phyloP scores from a whole-genome alignment of 2,888 invertebrate species.

The Sphaeridia pumilis region DNA sequence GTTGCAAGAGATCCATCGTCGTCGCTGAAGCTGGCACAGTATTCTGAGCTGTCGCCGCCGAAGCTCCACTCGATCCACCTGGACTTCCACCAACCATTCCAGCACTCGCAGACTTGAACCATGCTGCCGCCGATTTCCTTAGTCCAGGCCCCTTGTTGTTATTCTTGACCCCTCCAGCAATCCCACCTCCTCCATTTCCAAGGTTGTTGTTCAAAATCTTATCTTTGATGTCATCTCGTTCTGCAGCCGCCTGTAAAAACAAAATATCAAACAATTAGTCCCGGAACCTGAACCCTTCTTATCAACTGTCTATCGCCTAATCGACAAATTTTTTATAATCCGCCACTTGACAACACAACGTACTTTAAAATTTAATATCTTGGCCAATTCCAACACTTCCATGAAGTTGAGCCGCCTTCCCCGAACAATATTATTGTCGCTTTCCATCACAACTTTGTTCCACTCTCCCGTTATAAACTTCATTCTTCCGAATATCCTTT shows the following conservation, averaged over 20 bases:
- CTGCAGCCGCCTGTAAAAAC: slow-evolving; percentile 12
- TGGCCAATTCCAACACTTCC: too few species aligned
- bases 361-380: too few species aligned
- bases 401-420: too few species aligned
- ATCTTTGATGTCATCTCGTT: slow-evolving; percentile 11
- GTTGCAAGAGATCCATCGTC: slow-evolving; percentile 27
- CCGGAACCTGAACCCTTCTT: neutral
- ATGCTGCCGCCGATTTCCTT: slow-evolving; percentile 3
- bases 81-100: too few species aligned
- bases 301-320: neutral
- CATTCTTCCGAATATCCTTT: too few species aligned
- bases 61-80: neutral
- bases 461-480: too few species aligned
- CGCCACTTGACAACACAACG: too few species aligned
- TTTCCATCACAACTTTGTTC: too few species aligned
- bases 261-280: neutral
- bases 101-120: slow-evolving; percentile 11
- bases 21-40: slow-evolving; percentile 4
- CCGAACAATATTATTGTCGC: too few species aligned
- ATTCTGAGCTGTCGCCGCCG: neutral
- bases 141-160: neutral
- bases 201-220: slow-evolving; percentile 12
- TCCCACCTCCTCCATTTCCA: too few species aligned
- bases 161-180: neutral
- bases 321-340: too few species aligned